A percentile compares a stretch with the other conserved stretches of the same genome.
phyloP scores from a whole-genome alignment of 2,888 invertebrate genomes.

The Hemaris fuciformis region DNA sequence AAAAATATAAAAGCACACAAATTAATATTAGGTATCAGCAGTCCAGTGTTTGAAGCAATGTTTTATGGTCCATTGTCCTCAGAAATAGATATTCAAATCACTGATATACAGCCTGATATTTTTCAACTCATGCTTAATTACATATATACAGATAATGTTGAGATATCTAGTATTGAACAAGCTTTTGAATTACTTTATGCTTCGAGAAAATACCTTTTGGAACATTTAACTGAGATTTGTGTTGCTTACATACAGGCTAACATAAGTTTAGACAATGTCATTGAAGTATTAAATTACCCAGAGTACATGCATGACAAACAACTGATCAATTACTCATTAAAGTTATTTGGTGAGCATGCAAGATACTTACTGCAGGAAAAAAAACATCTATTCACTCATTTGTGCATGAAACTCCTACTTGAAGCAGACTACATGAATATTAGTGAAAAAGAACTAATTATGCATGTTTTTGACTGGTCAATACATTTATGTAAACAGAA shows the following conservation, averaged over 20 bases:
- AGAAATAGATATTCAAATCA: conserved; percentile 71
- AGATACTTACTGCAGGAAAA: conserved; percentile 75
- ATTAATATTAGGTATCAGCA: conserved; percentile 83
- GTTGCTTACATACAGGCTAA: conserved; percentile 77
- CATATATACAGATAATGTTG: conserved; percentile 82
- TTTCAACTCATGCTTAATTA: conserved; percentile 83
- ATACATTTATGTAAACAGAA: conserved; percentile 71
- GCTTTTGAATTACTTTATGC: conserved; percentile 84
- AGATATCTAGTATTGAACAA: conserved; percentile 78
- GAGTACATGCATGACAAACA: conserved; percentile 81
- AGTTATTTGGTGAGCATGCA: conserved; percentile 80
- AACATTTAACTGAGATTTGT: conserved; percentile 75
- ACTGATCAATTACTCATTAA: conserved; percentile 74
- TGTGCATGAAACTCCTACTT: conserved; percentile 75
- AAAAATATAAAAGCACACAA: conserved; percentile 81
- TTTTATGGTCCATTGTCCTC: conserved; percentile 83
- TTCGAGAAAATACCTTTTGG: conserved; percentile 84
- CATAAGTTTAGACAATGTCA: conserved; percentile 80
- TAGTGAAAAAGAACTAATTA: conserved; percentile 76
- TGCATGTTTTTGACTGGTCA: conserved; percentile 80
- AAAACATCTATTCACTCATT: conserved; percentile 69
- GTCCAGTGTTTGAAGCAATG: conserved; percentile 87
- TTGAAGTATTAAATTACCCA: conserved; percentile 82
- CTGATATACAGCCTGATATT: conserved; percentile 82
- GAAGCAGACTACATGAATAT: conserved; percentile 76